These are phyloP conservation scores for Falco rusticolus DNA, from an alignment of 2,797 vertebrate genomes.

Conservation along the genomic window DNA sequence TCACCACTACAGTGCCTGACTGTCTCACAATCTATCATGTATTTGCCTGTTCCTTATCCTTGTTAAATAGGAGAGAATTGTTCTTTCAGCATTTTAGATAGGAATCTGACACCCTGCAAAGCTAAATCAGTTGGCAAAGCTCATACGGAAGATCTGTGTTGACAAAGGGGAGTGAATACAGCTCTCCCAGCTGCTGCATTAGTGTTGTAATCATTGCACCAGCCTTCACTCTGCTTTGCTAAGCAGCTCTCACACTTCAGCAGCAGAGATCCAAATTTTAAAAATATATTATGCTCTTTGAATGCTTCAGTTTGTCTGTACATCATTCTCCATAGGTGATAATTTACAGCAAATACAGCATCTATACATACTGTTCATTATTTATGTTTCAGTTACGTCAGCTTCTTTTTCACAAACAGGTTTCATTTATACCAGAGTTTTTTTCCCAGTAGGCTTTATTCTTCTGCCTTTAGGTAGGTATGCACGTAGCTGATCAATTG, in stretches of 20 bases:
- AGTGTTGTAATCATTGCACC: background rate
- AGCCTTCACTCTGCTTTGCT: background rate
- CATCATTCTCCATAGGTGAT: background rate
- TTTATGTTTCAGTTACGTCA: background rate
- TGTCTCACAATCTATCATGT: background rate
- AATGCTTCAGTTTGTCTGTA: background rate
- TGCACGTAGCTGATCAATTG: background rate
- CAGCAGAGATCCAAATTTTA: background rate
- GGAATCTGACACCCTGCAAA: background rate
- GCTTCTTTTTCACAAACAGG: background rate
- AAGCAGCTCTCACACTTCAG: background rate
- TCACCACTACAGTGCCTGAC: background rate
- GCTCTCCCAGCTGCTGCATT: slow-evolving; percentile 12
- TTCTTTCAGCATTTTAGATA: background rate
- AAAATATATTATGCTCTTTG: background rate
- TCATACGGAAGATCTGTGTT: background rate
- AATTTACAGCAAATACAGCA: background rate
- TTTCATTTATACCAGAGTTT: background rate
- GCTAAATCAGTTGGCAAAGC: background rate
- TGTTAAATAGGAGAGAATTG: background rate
- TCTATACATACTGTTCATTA: background rate
- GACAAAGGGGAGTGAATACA: background rate
- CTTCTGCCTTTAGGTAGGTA: background rate
- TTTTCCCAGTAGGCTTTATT: background rate
- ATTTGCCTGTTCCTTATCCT: background rate